Evolutionary conservation across 23 tunicate genomes (phyloP), one percentile per base, ranked within the genome.

Genomic region (Botrylloides violaceus): DNA sequence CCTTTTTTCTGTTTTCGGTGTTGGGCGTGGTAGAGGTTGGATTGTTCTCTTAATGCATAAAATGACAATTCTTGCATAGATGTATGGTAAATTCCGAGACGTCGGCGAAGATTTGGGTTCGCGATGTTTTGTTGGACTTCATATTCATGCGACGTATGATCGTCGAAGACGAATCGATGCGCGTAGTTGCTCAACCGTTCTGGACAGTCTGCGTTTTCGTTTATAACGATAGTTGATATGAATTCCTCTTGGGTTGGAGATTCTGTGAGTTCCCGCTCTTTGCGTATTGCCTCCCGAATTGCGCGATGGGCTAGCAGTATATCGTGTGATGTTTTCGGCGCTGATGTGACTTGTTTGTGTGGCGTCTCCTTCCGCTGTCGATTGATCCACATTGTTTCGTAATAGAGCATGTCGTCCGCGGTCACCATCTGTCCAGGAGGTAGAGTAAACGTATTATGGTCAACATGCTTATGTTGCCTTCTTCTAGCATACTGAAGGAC

Each of bases 371-470:
- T 43, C 12, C 53, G 53, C 9, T 43, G 53, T 15, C 15, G 12
- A 15, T 43, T 15, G 53, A 43, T 43, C 53, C 53, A 43, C 53
- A 43, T 43, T 43, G 53, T 43, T 43, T 43, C 53, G 53, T 43
- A 43, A 43, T 43, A 43, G 12, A 43, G 53, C 53, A 43, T 43
- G 53, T 43, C 53, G 9, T 43, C 53, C 53, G 53, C 53, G 9
- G 53, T 43, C 53, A 43, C 53, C 53, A 43, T 43, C 53, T 43
- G 53, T 43, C 53, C 53, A 43, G 53, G 53, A 9, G 53, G 53
- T 9, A 7, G 53, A 15, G 9, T 7, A 7, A 43, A 43, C 53
- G 53, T 15, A n/a, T n/a, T n/a, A n/a, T n/a, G n/a, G n/a, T n/a
- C n/a, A n/a, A n/a, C n/a, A n/a, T n/a, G n/a, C n/a, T n/a, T n/a